phyloP scores from a whole-genome alignment of 2,797 vertebrate genomes.

The Diceros bicornis region DNA sequence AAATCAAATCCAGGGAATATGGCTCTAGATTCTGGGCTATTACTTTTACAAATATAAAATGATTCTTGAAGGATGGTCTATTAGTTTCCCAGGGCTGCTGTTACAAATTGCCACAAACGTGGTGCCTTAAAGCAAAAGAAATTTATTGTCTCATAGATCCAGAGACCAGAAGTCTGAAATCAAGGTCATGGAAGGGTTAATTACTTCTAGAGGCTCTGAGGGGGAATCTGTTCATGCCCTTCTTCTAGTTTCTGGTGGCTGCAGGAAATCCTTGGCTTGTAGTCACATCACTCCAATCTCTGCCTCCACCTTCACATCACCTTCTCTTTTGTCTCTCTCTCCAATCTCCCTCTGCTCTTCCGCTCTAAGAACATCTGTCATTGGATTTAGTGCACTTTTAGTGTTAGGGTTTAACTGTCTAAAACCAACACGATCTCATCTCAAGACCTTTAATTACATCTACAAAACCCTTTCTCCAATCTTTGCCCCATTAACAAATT shows the following conservation, averaged over 20 bases:
- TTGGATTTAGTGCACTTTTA: neutral
- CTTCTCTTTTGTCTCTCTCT: neutral
- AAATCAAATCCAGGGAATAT: neutral
- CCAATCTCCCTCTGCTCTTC: neutral
- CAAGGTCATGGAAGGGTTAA: too few relatives aligned
- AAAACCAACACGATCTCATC: neutral
- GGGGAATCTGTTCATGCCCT: neutral
- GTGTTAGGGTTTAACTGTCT: neutral
- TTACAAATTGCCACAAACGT: neutral
- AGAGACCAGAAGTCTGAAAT: neutral
- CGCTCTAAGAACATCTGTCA: neutral
- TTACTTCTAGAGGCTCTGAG: neutral
- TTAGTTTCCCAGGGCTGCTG: neutral
- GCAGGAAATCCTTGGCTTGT: neutral
- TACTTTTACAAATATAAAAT: neutral
- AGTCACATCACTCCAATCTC: too few relatives aligned
- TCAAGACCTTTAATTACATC: neutral
- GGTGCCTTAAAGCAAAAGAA: neutral
- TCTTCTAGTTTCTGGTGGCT: neutral
- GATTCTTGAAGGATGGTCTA: neutral
- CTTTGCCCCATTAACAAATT: neutral
- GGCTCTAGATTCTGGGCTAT: neutral
- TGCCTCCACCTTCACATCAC: neutral
- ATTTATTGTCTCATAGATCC: neutral
- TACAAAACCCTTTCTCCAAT: neutral